phyloP scores from a whole-genome alignment of 2,888 invertebrate species.

The Latrodectus elegans region DNA sequence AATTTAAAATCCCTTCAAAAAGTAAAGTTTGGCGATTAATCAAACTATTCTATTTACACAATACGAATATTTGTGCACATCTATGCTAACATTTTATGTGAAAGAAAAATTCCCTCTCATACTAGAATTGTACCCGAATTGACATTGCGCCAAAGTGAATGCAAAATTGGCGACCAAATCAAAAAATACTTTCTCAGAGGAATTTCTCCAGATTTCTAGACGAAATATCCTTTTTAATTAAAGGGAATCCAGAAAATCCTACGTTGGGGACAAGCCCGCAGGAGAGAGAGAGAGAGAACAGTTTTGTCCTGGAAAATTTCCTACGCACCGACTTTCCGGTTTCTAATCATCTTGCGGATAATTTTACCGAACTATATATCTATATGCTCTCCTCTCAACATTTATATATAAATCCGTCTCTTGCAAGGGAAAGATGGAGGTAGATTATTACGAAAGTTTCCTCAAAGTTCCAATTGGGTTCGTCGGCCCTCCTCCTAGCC shows the following conservation, averaged over 20 bases:
- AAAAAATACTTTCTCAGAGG: too few relatives aligned
- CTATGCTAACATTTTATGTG: too few relatives aligned
- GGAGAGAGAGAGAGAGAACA: background rate
- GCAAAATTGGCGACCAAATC: too few relatives aligned
- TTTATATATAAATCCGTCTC: background rate
- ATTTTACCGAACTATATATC: slow-evolving; percentile 15
- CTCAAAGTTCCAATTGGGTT: slow-evolving; percentile 33
- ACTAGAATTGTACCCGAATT: too few relatives aligned
- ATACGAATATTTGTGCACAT: too few relatives aligned
- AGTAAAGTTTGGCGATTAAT: too few relatives aligned
- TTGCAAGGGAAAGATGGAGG: background rate
- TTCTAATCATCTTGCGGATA: slow-evolving; percentile 44
- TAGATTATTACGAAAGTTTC: slow-evolving; percentile 49
- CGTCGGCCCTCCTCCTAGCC: background rate
- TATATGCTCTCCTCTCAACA: background rate
- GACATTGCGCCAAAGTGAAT: too few relatives aligned
- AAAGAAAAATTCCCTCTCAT: too few relatives aligned
- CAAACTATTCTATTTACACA: too few relatives aligned
- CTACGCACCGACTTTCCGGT: slow-evolving; percentile 12
- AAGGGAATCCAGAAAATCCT: background rate
- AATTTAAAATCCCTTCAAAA: too few relatives aligned
- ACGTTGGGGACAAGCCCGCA: background rate
- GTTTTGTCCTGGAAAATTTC: background rate
- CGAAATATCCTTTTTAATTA: background rate
- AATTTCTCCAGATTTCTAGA: background rate